Evolutionary conservation across 2,888 invertebrate genomes (phyloP).

Genomic region (Noctua pronuba): DNA sequence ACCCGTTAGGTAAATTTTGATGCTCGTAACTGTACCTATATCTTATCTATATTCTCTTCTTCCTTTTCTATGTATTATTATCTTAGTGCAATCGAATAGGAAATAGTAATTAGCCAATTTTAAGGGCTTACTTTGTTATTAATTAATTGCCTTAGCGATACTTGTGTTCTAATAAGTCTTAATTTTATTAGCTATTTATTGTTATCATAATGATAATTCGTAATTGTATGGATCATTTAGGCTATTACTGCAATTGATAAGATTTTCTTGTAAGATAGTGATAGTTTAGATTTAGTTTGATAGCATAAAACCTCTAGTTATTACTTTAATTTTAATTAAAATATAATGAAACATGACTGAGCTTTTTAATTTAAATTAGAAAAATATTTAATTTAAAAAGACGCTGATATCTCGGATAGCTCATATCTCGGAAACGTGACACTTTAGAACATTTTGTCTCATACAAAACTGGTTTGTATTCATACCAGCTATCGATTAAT

Average conservation of each 20-base stretch:
- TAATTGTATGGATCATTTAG: background rate
- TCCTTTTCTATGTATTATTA: background rate
- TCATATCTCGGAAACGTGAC: too few relatives aligned
- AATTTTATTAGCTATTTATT: background rate
- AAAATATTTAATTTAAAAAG: too few relatives aligned
- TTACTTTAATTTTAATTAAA: slow-evolving; percentile 10
- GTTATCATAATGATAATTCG: slow-evolving; percentile 19
- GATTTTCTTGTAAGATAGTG: background rate
- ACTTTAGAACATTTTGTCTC: too few relatives aligned
- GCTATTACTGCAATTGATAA: background rate
- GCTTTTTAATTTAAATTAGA: background rate
- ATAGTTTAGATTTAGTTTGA: background rate
- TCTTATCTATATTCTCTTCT: background rate
- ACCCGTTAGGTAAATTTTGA: too few relatives aligned
- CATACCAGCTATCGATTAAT: too few relatives aligned
- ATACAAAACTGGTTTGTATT: too few relatives aligned
- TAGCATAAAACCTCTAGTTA: background rate
- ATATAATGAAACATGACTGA: background rate
- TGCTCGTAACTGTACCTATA: background rate
- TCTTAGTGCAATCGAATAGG: too few relatives aligned
- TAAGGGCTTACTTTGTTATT: too few relatives aligned
- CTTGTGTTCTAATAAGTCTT: background rate
- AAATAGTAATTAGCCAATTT: background rate
- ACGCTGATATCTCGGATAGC: too few relatives aligned
- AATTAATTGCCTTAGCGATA: background rate